A percentile compares a stretch with the other conserved stretches of the same genome.
phyloP scores from a whole-genome alignment of 2,113 vertebrate species.

The Lophius piscatorius region DNA sequence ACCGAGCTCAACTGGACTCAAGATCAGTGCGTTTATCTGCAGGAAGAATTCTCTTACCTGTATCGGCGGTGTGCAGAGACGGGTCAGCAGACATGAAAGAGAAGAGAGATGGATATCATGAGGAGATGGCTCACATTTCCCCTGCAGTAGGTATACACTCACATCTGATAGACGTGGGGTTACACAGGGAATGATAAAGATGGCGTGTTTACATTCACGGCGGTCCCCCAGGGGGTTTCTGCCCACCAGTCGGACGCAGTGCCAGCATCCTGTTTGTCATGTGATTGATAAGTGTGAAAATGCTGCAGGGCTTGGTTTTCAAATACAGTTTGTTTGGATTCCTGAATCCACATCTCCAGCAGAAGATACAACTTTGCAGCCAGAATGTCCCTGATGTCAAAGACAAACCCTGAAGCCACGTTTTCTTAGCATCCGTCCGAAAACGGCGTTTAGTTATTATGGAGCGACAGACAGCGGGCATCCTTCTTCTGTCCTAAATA shows the following conservation, averaged over 20 bases:
- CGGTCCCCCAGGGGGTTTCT: background rate
- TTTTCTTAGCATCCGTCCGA: too few species aligned
- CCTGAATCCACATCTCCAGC: too few species aligned
- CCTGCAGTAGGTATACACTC: slow-evolving; percentile 10
- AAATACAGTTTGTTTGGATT: too few species aligned
- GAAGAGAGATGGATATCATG: background rate
- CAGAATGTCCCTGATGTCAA: too few species aligned
- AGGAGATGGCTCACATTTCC: background rate
- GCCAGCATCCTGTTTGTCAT: background rate
- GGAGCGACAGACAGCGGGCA: slow-evolving; percentile 35
- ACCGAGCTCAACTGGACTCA: too few species aligned
- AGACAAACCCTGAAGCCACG: too few species aligned
- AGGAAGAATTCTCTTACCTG: too few species aligned
- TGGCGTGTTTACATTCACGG: background rate
- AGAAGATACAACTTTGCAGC: too few species aligned
- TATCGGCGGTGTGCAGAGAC: too few species aligned
- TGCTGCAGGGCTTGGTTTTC: background rate
- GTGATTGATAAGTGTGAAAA: background rate
- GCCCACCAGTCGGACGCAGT: background rate
- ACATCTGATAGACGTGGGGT: slow-evolving; percentile 18
- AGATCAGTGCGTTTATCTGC: too few species aligned
- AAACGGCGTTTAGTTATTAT: slow-evolving; percentile 25
- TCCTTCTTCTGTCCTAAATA: slow-evolving; percentile 55
- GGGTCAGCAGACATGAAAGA: slow-evolving; percentile 32
- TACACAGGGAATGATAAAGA: slow-evolving; percentile 3